Evolutionary conservation across 2,888 invertebrate species (phyloP).

Genomic region (Chalcosyrphus nemorum): DNA sequence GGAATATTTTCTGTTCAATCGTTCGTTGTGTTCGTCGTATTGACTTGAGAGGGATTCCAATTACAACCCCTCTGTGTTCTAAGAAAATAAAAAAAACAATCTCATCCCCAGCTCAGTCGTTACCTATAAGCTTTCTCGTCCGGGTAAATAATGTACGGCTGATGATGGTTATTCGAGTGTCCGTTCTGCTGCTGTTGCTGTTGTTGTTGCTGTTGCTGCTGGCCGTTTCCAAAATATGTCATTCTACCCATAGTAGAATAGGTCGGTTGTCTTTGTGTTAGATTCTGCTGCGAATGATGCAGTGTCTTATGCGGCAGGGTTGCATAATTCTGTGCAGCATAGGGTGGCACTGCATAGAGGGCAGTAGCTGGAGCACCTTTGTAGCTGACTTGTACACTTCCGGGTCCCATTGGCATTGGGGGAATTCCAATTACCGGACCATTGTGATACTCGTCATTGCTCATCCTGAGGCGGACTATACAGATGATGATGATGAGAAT

Average conservation of each 20-base stretch:
- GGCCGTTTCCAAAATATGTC: slow-evolving; percentile 83
- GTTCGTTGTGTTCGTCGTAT: slow-evolving; percentile 20
- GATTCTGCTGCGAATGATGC: slow-evolving; percentile 80
- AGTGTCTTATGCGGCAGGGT: slow-evolving; percentile 87
- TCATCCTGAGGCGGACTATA: slow-evolving; percentile 90
- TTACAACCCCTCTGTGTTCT: not conserved
- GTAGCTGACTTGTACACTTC: slow-evolving; percentile 84
- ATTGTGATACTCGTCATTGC: slow-evolving; percentile 86
- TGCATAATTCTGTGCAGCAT: slow-evolving; percentile 85
- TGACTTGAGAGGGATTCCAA: slow-evolving; percentile 23
- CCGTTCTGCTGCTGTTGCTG: slow-evolving; percentile 77
- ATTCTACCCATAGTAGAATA: slow-evolving; percentile 86
- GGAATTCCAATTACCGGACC: slow-evolving; percentile 85
- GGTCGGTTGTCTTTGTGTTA: slow-evolving; percentile 82
- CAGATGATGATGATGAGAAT: slow-evolving; percentile 94
- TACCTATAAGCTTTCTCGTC: slow-evolving; percentile 82
- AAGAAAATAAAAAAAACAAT: slow-evolving; percentile 9
- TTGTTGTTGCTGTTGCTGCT: slow-evolving; percentile 79
- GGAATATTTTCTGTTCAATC: slow-evolving; percentile 20
- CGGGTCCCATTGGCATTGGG: slow-evolving; percentile 83
- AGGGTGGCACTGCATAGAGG: slow-evolving; percentile 85
- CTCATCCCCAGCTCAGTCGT: slow-evolving; percentile 45
- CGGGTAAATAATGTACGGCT: slow-evolving; percentile 82
- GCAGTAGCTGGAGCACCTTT: slow-evolving; percentile 83
- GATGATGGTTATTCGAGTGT: slow-evolving; percentile 75